Evolutionary conservation across 2,113 vertebrate genomes (phyloP), one percentile per base, ranked within the genome.

Genomic region (Poeciliopsis turrubarensis): DNA sequence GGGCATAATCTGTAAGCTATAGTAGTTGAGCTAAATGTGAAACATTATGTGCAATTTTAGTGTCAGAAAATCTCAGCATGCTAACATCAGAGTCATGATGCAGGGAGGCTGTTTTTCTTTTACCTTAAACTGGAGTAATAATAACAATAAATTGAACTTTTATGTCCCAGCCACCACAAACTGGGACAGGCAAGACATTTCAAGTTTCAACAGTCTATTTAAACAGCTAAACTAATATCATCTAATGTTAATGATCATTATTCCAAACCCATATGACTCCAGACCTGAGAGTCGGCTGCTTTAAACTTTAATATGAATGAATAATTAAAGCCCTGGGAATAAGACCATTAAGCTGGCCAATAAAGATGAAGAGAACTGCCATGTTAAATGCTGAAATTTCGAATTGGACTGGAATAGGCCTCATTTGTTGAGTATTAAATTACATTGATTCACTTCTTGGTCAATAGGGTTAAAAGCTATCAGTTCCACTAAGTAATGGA

Each of bases 251-350:
- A 91, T 89, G 78, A 75, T 82, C 79, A 86, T 83, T 74, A 82
- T 88, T 90, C 85, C 79, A 84, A 76, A 85, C 73, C 60, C 22
- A 32, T 79, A 76, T 4, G 14, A 77, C 73, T 73, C 57, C 72
- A 67, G 61, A 73, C 69, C 83, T 83, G 74, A 69, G 73, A 90
- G 83, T 73, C 72, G 75, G 62, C 67, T 66, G 81, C 77, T 88
- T 93, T 90, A 93, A 92, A 91, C 75, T 93, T 92, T 90, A 89
- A 93, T 91, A 87, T 82, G 31, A 70, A 85, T 93, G 83, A 94
- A 94, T 93, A 93, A 93, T 93, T 94, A 87, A 94, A 82, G 86
- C 81, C 68, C 78, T 84, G 85, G 88, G 87, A 86, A 86, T 66
- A 74, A 88, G 81, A 87, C 73, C 89, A 89, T 91, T 93, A 87